phyloP scores from a whole-genome alignment of 2,797 vertebrate genomes.

The Anguilla marmorata region DNA sequence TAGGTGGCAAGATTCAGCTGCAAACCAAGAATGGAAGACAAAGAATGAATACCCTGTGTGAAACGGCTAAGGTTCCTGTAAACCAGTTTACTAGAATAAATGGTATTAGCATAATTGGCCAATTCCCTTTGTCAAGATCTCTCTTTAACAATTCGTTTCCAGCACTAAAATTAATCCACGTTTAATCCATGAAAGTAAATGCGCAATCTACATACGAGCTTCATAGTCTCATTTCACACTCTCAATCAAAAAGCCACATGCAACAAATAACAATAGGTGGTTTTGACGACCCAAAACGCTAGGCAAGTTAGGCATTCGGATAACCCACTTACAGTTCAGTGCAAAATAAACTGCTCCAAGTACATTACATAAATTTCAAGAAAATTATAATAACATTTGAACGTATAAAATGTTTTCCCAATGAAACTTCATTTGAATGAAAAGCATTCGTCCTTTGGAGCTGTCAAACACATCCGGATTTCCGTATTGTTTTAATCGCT shows the following conservation, averaged over 20 bases:
- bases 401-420: not conserved
- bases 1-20: slow-evolving; percentile 30
- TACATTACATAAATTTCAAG: not conserved
- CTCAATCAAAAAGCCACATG: not conserved
- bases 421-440: not conserved
- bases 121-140: not conserved
- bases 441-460: not conserved
- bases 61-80: not conserved
- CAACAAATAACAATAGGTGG: not conserved
- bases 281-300: not conserved
- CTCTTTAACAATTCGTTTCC: not conserved
- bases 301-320: not conserved
- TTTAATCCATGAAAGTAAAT: not conserved
- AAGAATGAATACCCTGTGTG: slow-evolving; percentile 9
- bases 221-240: not conserved
- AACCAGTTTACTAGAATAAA: not conserved
- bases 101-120: not conserved
- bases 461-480: slow-evolving; percentile 57
- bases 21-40: not conserved
- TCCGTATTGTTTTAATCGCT: slow-evolving; percentile 51
- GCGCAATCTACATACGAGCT: not conserved
- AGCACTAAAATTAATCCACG: not conserved
- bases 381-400: not conserved
- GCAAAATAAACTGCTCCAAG: not conserved
- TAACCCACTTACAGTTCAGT: not conserved